These are phyloP conservation scores for Drosophila neutralis DNA, from an alignment of 2,888 invertebrate species.

Conservation along the genomic window DNA sequence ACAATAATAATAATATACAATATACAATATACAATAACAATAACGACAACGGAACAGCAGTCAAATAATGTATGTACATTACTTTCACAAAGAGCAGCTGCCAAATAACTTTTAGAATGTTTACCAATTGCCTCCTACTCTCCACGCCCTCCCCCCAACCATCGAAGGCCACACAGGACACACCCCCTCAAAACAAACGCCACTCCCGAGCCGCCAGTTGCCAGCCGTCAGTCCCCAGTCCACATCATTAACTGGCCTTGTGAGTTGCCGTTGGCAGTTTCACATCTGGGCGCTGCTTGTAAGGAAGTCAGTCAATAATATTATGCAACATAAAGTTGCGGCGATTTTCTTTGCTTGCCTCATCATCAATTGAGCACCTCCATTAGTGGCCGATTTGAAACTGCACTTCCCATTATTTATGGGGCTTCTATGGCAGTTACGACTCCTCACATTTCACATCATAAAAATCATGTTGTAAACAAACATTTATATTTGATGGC, in stretches of 20 bases:
- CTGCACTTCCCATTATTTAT: slow-evolving; percentile 50
- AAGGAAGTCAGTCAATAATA: slow-evolving; percentile 45
- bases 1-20: slow-evolving; percentile 1
- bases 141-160: not conserved
- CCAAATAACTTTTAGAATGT: slow-evolving; percentile 58
- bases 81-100: slow-evolving; percentile 49
- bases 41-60: slow-evolving; percentile 63
- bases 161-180: not conserved
- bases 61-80: slow-evolving; percentile 28
- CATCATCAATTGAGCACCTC: slow-evolving; percentile 44
- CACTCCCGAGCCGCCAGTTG: not conserved
- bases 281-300: slow-evolving; percentile 9
- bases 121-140: slow-evolving; percentile 41
- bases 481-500: slow-evolving; percentile 33
- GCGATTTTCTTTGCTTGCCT: slow-evolving; percentile 38
- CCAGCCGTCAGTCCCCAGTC: not conserved
- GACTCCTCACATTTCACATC: slow-evolving; percentile 23
- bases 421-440: slow-evolving; percentile 16
- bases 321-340: slow-evolving; percentile 55
- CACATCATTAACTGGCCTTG: slow-evolving; percentile 9
- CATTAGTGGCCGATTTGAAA: slow-evolving; percentile 50
- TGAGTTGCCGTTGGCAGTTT: slow-evolving; percentile 5
- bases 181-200: not conserved
- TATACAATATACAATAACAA: slow-evolving; percentile 63
- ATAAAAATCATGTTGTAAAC: slow-evolving; percentile 41